Conservation (phyloP, 2,797 vertebrate genomes). For the Clamator glandarius region DNA sequence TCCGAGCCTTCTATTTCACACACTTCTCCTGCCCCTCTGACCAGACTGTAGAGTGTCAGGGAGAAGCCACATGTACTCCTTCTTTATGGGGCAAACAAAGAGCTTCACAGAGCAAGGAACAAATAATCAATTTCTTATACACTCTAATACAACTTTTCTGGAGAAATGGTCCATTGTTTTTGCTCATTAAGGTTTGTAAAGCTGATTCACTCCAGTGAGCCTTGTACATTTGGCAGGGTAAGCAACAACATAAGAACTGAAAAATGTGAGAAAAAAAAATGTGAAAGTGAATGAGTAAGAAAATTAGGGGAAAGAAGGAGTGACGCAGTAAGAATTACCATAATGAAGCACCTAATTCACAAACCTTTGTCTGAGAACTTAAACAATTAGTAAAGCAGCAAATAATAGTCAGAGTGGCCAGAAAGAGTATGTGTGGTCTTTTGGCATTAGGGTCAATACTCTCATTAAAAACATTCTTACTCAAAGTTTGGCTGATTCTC, state of each 20-base stretch:
- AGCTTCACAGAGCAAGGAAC: neutral
- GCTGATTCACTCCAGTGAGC: neutral
- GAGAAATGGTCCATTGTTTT: neutral
- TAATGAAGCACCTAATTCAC: neutral
- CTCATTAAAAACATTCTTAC: neutral
- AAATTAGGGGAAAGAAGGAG: neutral
- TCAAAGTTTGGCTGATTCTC: neutral
- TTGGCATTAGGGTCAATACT: neutral
- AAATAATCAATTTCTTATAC: neutral
- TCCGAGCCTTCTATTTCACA: neutral
- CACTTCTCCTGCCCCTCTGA: neutral
- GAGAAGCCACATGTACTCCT: neutral
- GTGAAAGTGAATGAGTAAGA: neutral
- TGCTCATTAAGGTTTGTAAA: neutral
- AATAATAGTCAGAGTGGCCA: neutral
- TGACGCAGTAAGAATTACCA: neutral
- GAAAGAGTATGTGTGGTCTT: neutral
- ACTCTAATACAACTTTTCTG: neutral
- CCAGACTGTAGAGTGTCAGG: accelerated
- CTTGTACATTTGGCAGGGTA: neutral
- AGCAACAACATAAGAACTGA: neutral
- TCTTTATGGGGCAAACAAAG: neutral
- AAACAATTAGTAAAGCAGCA: neutral
- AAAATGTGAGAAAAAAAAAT: neutral
- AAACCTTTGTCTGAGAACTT: neutral